Percentiles rank a stretch among this genome's conserved stretches.
phyloP scores from a whole-genome alignment of 1,140 invertebrate genomes.

The Propsilocerus akamusi region DNA sequence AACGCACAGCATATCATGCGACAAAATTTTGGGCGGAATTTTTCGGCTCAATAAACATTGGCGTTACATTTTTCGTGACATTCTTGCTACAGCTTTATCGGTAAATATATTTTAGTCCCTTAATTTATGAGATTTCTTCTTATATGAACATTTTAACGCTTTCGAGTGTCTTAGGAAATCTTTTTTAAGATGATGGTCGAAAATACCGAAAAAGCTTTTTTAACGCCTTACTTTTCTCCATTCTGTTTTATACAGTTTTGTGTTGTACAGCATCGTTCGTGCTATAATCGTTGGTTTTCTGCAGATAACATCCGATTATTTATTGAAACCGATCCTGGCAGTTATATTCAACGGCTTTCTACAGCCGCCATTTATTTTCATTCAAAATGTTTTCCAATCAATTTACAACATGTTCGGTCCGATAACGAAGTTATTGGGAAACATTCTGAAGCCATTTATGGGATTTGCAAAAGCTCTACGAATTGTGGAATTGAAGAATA shows the following conservation, averaged over 20 bases:
- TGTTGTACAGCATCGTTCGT: slow-evolving; percentile 33
- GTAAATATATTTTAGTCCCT: too few relatives aligned
- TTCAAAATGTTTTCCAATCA: slow-evolving; percentile 38
- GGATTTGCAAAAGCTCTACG: too few relatives aligned
- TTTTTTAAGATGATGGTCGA: too few relatives aligned
- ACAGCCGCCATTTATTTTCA: slow-evolving; percentile 38
- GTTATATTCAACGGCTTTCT: slow-evolving; percentile 41
- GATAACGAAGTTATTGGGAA: too few relatives aligned
- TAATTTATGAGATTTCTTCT: slow-evolving; percentile 7
- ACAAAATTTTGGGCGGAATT: slow-evolving; percentile 45
- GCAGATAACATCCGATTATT: slow-evolving; percentile 41
- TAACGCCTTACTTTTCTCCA: too few relatives aligned
- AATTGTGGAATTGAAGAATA: too few relatives aligned
- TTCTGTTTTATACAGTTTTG: slow-evolving; percentile 31
- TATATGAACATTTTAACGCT: neutral
- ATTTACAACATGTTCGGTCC: too few relatives aligned
- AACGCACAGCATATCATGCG: slow-evolving; percentile 33
- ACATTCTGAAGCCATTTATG: too few relatives aligned
- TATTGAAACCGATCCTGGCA: slow-evolving; percentile 41
- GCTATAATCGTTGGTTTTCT: slow-evolving; percentile 36
- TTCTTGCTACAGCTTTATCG: slow-evolving; percentile 34
- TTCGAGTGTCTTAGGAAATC: too few relatives aligned
- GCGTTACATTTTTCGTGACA: slow-evolving; percentile 34
- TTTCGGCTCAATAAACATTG: slow-evolving; percentile 39
- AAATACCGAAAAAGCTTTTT: slow-evolving; percentile 5